Base-by-base conservation (phyloP, 2,888 invertebrate genomes). In the Acholoe squamosa region DNA sequence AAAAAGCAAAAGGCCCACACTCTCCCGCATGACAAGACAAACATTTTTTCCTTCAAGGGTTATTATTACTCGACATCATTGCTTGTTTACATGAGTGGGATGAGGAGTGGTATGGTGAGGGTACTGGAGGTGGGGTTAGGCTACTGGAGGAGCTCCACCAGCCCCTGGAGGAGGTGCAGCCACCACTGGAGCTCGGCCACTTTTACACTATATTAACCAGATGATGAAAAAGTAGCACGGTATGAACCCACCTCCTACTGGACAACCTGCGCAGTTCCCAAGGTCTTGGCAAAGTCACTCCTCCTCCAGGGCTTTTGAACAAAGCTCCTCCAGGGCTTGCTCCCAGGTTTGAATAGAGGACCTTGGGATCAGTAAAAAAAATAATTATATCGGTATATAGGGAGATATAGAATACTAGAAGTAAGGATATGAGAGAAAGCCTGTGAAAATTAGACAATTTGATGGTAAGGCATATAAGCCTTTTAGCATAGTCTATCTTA, bases 231-330 rank as follows among this genome's bases (percentile, higher is more conserved):
- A 28, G 14, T 7, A 71, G 28, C 25, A 71, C 28, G 14, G 14
- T 25, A 14, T 71, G 71, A 71, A 71, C 71, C 71, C 61, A 61
- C 3, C 22, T 61, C 3, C 61, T 61, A n/a, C 22, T 61, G 61
- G 61, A 19, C 12, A 43, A 43, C 43, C 43, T 43, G 10, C 43
- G 43, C 43, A 43, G 43, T 43, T 43, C 43, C n/a, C 61, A 61
- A 61, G 61, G 61, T 61, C 61, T n/a, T n/a, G 61, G 61, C 61
- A 61, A 61, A 61, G 61, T 61, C 61, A 61, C 54, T 61, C 12
- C 61, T 61, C 61, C n/a, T 61, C 19, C 22, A 19, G 61, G 22
- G 22, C 61, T 61, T 61, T 61, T 61, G 61, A 61, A 61, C 54
- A 54, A 54, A 3, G 61, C 61, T n/a, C 61, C 19, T 61, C 22